Base-by-base conservation (phyloP, 2,113 vertebrate species). In the Antechinus stuartii region DNA sequence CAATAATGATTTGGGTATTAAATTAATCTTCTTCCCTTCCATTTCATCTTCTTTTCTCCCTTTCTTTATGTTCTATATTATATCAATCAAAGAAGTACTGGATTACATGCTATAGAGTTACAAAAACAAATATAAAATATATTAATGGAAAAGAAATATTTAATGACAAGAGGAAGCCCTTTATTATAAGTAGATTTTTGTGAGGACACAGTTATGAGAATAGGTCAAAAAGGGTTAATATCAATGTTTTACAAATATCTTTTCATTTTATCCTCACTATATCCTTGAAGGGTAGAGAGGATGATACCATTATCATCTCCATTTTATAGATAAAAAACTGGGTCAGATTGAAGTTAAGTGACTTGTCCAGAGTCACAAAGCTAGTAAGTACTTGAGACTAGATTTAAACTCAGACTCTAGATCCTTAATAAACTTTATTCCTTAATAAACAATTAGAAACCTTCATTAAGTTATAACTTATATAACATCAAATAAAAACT, bases 401-500 rank as follows among this genome's bases (percentile, higher is more conserved):
- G 30, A 35, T 68, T 68, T n/a, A 68, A 68, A 68, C 14, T 30
- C 57, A 68, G 11, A 68, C 14, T 35, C 30, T 12, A 68, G 61
- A n/a, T n/a, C 14, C 0, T 12, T 57, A 57, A 12, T 68, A 49
- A 49, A 23, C 46, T 55, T 30, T 94, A 95, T n/a, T 22, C 25
- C 49, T 11, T 55, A 54, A 68, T 47, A 89, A 95, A 91, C 61
- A 68, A 46, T 57, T 94, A 53, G 25, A 56, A 92, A 96, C 84
- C 92, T 68, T 4, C 46, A 90, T 55, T 7, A 2, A 16, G 27
- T 50, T 93, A 10, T 54, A 68, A 47, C 35, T 76, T 49, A 35
- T 91, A 53, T 50, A 42, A 46, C n/a, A 90, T 96, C 55, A 92
- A 90, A 91, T 92, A 35, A 68, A 91, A 89, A 55, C 90, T 76